A percentile compares a stretch with the other conserved stretches of the same genome.
These are phyloP conservation scores for Macropodus opercularis DNA, from an alignment of 2,797 vertebrate species.

Conservation along the genomic window DNA sequence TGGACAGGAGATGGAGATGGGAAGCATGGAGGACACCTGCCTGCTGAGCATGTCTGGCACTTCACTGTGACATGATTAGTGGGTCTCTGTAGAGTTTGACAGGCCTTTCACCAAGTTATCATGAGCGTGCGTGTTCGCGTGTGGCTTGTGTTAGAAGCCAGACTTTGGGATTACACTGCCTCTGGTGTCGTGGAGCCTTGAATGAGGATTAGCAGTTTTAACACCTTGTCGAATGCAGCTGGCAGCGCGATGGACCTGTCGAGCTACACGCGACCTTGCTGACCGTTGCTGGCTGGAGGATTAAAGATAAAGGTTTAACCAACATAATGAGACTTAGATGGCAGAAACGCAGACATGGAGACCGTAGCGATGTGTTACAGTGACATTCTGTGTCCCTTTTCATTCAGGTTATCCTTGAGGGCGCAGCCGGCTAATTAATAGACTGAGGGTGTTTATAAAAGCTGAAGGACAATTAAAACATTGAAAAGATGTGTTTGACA, in stretches of 20 bases:
- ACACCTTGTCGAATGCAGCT: conserved; percentile 60
- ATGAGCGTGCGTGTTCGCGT: conserved; percentile 5
- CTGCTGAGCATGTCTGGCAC: conserved; percentile 64
- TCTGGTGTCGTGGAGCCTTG: conserved; percentile 56
- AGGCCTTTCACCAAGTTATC: conserved; percentile 32
- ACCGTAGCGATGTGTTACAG: conserved; percentile 18
- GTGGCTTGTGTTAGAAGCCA: conserved; percentile 20
- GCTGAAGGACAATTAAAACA: conserved; percentile 7
- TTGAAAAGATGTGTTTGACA: not conserved
- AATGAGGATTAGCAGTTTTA: conserved; percentile 68
- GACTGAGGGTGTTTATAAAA: conserved; percentile 16
- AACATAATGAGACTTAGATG: conserved; percentile 32
- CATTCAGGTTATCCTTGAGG: conserved; percentile 20
- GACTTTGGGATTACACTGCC: conserved; percentile 56
- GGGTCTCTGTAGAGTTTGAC: conserved; percentile 29
- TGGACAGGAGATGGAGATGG: conserved; percentile 26
- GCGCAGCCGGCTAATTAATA: conserved; percentile 21
- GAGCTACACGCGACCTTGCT: conserved; percentile 37
- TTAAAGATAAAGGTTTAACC: conserved; percentile 55
- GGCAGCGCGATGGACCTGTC: conserved; percentile 49
- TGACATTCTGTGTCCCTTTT: conserved; percentile 16
- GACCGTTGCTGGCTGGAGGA: conserved; percentile 40
- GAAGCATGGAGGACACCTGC: conserved; percentile 46
- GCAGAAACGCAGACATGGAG: conserved; percentile 1
- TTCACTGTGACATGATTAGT: conserved; percentile 32